Evolutionary conservation across 1,140 invertebrate species (phyloP), one percentile per base, ranked within the genome.

Genomic region (Tetramorium parvispinum): DNA sequence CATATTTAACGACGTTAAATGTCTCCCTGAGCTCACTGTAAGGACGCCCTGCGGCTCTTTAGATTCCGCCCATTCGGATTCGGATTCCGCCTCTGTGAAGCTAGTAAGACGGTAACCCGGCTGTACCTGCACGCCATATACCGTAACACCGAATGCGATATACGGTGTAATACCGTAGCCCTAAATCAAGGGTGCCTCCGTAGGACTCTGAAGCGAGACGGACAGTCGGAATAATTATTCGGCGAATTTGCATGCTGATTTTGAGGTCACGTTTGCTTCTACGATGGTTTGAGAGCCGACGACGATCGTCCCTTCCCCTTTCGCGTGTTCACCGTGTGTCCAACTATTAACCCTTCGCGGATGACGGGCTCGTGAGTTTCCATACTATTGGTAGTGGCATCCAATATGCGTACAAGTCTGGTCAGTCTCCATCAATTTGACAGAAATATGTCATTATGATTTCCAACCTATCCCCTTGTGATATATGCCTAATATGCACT

Each of bases 201-300:
- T 87, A 85, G 55, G 27, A 75, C 85, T 85, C 85, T 75, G 70
- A 86, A 46, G 57, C 86, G 88, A 81, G 89, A 91, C 88, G 81
- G 91, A 89, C 93, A 93, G 88, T 92, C 92, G 86, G 93, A 94
- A 94, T 95, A 94, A 95, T 95, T 94, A 94, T 94, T 93, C 93
- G 77, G 51, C 86, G 88, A 94, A 94, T 95, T 94, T 94, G 93
- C 93, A 95, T 94, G 89, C 91, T 94, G 92, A 94, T 94, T 94
- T 94, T 92, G 94, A 93, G 94, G 94, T 94, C 93, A 90, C 92
- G 92, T 93, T 94, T 91, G 65, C 87, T 86, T 53, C 92, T 76
- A 85, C 79, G 85, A 59, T 89, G 85, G 66, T 87, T 75, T 68
- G 37, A 40, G 21, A 24, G 2, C n/a, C 40, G 59, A 37, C 49